Evolutionary conservation across 2,113 vertebrate species (phyloP).

Genomic region (Osmerus mordax): DNA sequence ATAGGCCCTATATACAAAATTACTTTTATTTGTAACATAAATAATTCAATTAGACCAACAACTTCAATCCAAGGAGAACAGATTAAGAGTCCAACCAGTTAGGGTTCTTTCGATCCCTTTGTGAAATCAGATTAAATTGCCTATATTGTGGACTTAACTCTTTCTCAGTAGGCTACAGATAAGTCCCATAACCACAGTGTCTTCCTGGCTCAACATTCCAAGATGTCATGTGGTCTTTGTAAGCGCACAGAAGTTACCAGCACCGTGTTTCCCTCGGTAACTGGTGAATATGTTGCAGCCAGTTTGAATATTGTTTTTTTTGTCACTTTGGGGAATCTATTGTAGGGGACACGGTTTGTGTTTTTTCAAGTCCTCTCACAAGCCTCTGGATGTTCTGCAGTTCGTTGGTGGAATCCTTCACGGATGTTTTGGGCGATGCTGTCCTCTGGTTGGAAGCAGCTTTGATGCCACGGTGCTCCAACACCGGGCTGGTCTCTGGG

Average conservation of each 20-base stretch:
- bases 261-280: no score
- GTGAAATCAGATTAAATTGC: background rate
- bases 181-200: background rate
- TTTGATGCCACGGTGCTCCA: conserved; percentile 72
- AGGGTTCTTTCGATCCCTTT: conserved; percentile 18
- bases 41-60: conserved; percentile 68
- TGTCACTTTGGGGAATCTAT: conserved; percentile 62
- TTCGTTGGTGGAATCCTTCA: conserved; percentile 78
- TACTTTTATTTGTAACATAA: conserved; percentile 80
- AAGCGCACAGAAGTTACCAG: no score
- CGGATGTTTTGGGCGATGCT: conserved; percentile 66
- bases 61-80: background rate
- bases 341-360: conserved; percentile 71
- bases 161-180: background rate
- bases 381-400: conserved; percentile 82
- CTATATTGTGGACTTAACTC: no score
- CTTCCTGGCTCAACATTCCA: no score
- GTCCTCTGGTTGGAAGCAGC: conserved; percentile 56
- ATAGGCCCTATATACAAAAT: conserved; percentile 80
- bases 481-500: conserved; percentile 74
- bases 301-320: background rate
- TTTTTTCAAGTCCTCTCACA: conserved; percentile 81
- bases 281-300: no score
- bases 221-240: no score
- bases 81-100: conserved; percentile 7